Evolutionary conservation across 2,888 invertebrate genomes (phyloP).

Genomic region (Periphyllus acericola): DNA sequence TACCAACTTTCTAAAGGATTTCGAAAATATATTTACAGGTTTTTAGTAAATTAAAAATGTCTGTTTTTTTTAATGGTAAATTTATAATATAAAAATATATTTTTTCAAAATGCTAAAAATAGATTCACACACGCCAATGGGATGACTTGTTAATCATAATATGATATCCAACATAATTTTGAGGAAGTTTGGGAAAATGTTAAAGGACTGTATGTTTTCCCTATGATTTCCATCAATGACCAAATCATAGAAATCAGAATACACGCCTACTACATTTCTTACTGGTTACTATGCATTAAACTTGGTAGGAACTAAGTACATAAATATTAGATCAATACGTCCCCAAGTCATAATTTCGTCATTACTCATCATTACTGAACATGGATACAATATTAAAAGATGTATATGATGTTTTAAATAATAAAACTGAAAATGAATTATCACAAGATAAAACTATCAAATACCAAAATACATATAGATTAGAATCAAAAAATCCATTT

Average conservation of each 20-base stretch:
- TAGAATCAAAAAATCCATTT: constrained; percentile 75
- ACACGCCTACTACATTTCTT: background rate
- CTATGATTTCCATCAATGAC: background rate
- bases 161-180: too few species aligned
- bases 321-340: constrained; percentile 24
- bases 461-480: constrained; percentile 72
- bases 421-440: constrained; percentile 52
- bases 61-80: too few species aligned
- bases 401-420: constrained; percentile 54
- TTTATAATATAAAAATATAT: too few species aligned
- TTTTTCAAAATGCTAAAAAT: too few species aligned
- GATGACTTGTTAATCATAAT: too few species aligned
- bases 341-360: background rate
- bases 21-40: too few species aligned
- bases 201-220: background rate
- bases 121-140: too few species aligned
- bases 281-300: background rate
- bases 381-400: constrained; percentile 58
- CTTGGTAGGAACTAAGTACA: background rate
- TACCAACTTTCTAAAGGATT: too few species aligned
- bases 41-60: too few species aligned
- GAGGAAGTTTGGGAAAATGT: too few species aligned
- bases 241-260: background rate
- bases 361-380: background rate
- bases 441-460: constrained; percentile 35